Evolutionary conservation across 1,140 invertebrate species (phyloP).

Genomic region (Caerostris extrusa): DNA sequence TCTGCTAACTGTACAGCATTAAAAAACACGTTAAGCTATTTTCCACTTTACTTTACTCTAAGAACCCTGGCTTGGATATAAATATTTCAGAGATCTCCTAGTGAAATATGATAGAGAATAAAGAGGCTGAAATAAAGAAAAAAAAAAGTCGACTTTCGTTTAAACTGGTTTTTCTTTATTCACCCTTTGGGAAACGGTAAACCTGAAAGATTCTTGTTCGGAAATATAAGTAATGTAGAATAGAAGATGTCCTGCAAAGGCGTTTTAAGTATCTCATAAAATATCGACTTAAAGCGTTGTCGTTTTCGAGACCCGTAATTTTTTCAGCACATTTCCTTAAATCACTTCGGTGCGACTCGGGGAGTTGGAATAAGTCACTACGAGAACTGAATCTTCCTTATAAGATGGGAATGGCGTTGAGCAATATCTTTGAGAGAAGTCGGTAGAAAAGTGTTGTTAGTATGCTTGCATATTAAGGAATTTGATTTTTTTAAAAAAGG

Average conservation of each 20-base stretch:
- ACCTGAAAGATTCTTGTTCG: conserved; percentile 13
- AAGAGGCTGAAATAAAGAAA: conserved; percentile 16
- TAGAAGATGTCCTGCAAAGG: conserved; percentile 59
- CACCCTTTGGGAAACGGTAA: conserved; percentile 31
- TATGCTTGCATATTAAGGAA: background rate
- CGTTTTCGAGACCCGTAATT: background rate
- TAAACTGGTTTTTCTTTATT: conserved; percentile 45
- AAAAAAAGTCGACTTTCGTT: background rate
- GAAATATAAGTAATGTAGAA: conserved; percentile 39
- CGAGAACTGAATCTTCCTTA: background rate
- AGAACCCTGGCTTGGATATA: conserved; percentile 10
- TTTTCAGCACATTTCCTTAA: background rate
- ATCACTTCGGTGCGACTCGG: conserved; percentile 15
- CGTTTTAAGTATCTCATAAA: conserved; percentile 61
- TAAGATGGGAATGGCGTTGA: background rate
- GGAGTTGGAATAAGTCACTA: background rate
- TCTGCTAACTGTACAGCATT: background rate
- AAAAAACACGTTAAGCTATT: background rate
- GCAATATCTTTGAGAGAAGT: background rate
- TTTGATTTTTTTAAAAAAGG: background rate
- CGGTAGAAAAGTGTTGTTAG: background rate
- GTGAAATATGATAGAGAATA: conserved; percentile 45
- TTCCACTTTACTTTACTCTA: no score
- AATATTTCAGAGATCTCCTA: conserved; percentile 33
- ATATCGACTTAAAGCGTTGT: conserved; percentile 32